These are phyloP conservation scores for Myotis brandtii DNA, from an alignment of 2,113 vertebrate genomes.

Conservation along the genomic window DNA sequence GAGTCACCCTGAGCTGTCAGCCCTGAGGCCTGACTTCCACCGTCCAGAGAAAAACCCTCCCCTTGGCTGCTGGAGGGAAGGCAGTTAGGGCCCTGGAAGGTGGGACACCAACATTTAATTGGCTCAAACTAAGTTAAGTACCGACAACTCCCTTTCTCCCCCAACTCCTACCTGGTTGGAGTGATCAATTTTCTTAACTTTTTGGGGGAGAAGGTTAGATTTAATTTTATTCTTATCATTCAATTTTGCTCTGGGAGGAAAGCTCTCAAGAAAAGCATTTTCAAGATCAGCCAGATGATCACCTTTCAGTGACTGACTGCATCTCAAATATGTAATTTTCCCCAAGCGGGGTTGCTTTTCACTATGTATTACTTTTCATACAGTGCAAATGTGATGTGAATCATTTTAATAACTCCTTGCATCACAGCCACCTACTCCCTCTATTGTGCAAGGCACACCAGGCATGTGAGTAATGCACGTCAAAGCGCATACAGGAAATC, in stretches of 20 bases:
- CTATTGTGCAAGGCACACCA: slow-evolving; percentile 52
- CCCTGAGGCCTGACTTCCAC: not conserved
- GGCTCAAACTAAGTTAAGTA: not conserved
- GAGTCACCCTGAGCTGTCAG: not conserved
- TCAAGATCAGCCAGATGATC: not conserved
- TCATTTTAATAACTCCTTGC: slow-evolving; percentile 71
- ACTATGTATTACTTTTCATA: slow-evolving; percentile 58
- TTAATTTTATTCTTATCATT: slow-evolving; percentile 43
- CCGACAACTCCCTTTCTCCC: not conserved
- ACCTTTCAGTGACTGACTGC: slow-evolving; percentile 48
- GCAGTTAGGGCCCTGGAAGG: not conserved
- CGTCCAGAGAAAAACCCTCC: not conserved
- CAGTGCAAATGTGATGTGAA: slow-evolving; percentile 56
- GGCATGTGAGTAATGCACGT: not conserved
- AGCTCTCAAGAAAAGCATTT: slow-evolving; percentile 53
- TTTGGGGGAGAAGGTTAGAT: not conserved
- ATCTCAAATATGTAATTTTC: slow-evolving; percentile 63
- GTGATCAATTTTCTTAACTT: not conserved
- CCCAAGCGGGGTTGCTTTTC: not conserved
- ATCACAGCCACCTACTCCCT: slow-evolving; percentile 43
- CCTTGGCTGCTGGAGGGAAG: not conserved
- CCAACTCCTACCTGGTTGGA: not conserved
- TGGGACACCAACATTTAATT: not conserved
- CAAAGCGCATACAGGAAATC: not conserved
- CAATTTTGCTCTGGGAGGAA: not conserved